Base-by-base conservation (phyloP, 2,797 vertebrate species). In the Agapornis canus region DNA sequence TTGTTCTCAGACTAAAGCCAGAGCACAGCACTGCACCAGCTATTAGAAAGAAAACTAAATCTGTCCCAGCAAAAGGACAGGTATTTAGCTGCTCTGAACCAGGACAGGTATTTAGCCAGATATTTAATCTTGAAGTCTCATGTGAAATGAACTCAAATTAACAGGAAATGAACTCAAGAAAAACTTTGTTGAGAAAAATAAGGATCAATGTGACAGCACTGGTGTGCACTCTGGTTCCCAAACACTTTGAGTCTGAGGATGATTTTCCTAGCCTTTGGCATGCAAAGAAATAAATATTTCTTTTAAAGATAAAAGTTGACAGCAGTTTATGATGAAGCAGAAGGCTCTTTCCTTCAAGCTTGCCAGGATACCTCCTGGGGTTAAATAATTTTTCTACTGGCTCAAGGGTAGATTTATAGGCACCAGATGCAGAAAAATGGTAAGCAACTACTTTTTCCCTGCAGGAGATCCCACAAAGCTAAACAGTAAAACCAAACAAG, bases 321-420 rank as follows among this genome's bases (percentile, higher is more conserved):
- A 80, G 59, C 68, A 83, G 31, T 70, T 83, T 52, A 29, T 60
- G 57, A 65, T 27, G 26, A 85, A 75, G 59, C 47, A 95, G 87
- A 81, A 78, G 49, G 47, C 14, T 91, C 49, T 70, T 75, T 85
- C 13, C 54, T 88, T 59, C 5, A 5, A 54, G 70, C 45, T 86
- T 92, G 72, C 77, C 47, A 79, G 80, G 66, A 56, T 43, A 66
- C 14, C 31, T 82, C 54, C 49, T 29, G 10, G 32, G 82, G 54
- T 88, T 43, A 69, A 69, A 69, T 21, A 40, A 29, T 79, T 84
- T 89, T 76, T 78, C 66, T 79, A 3, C 40, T 78, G 49, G 61
- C 85, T 93, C 52, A 73, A 78, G 71, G 70, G 59, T 51, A 78
- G 66, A 82, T 93, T 92, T 86, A 88, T 35, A 54, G 70, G 63